Conservation (phyloP, 2,797 vertebrate genomes). For the Euphonia xanthogaster region DNA sequence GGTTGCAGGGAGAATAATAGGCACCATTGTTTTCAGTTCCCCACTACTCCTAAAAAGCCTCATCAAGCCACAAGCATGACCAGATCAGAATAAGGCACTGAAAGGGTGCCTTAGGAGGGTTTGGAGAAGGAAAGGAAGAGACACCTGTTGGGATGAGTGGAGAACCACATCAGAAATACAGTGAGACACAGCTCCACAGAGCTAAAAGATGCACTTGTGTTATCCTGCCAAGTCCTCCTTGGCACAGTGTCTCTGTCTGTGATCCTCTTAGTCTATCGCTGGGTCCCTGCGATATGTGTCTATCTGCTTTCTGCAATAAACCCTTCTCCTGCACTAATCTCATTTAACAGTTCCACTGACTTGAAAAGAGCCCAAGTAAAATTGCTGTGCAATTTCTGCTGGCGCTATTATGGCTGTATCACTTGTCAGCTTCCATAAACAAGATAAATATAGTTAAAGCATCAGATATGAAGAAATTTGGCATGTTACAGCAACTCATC, state of each 20-base stretch:
- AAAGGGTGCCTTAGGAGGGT: background rate
- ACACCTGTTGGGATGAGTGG: slow-evolving; percentile 16
- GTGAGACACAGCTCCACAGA: background rate
- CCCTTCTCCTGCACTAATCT: slow-evolving; percentile 55
- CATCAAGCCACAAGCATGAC: background rate
- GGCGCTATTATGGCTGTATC: slow-evolving; percentile 35
- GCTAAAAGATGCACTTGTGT: slow-evolving; percentile 6
- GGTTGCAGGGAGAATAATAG: background rate
- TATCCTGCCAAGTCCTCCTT: slow-evolving; percentile 34
- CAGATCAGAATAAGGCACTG: background rate
- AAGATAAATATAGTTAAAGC: slow-evolving; percentile 51
- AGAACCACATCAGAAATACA: background rate
- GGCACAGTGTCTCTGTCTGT: slow-evolving; percentile 28
- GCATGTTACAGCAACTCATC: background rate
- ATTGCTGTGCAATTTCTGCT: slow-evolving; percentile 57
- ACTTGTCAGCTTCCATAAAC: slow-evolving; percentile 54
- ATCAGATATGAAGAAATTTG: slow-evolving; percentile 49
- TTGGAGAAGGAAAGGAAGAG: background rate
- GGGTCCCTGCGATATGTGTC: slow-evolving; percentile 52
- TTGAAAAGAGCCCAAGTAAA: slow-evolving; percentile 49
- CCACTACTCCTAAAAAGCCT: background rate
- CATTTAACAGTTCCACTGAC: slow-evolving; percentile 60
- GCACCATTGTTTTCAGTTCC: background rate
- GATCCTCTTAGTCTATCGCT: slow-evolving; percentile 44
- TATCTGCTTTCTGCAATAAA: slow-evolving; percentile 57